Conservation (phyloP, 2,888 invertebrate species). For the Oxyscelio sp. region DNA sequence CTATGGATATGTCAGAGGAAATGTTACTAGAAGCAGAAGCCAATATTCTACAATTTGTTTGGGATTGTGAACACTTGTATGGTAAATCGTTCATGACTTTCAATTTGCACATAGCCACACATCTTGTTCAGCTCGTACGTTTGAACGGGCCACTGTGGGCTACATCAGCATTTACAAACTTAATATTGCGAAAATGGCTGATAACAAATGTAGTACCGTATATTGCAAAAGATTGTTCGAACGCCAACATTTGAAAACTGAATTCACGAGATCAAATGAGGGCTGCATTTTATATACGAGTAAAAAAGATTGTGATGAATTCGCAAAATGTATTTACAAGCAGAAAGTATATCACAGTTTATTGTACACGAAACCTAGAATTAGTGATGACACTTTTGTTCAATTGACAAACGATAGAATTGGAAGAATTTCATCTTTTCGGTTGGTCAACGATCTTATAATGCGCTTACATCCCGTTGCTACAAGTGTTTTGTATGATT, state of each 20-base stretch:
- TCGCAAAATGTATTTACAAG: slow-evolving; percentile 24
- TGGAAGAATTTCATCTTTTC: slow-evolving; percentile 20
- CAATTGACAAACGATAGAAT: slow-evolving; percentile 16
- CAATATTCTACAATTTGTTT: too few relatives aligned
- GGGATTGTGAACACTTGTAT: too few relatives aligned
- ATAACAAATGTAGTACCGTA: not conserved
- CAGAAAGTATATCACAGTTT: slow-evolving; percentile 19
- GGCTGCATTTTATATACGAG: slow-evolving; percentile 17
- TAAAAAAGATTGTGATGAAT: not conserved
- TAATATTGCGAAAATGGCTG: slow-evolving; percentile 2
- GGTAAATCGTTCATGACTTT: too few relatives aligned
- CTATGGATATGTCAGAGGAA: too few relatives aligned
- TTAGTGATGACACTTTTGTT: slow-evolving; percentile 33
- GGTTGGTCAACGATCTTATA: not conserved
- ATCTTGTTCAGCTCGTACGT: too few relatives aligned
- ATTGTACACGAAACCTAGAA: slow-evolving; percentile 13
- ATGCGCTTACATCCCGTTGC: not conserved
- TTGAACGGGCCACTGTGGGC: too few relatives aligned
- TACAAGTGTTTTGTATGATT: not conserved
- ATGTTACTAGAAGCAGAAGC: too few relatives aligned
- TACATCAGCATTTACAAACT: too few relatives aligned
- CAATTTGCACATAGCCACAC: too few relatives aligned
- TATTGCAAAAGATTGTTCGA: slow-evolving; percentile 24
- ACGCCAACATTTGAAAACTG: slow-evolving; percentile 7
- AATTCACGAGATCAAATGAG: slow-evolving; percentile 9